Base-by-base conservation (phyloP, 2,888 invertebrate genomes). In the Tubulanus polymorphus region DNA sequence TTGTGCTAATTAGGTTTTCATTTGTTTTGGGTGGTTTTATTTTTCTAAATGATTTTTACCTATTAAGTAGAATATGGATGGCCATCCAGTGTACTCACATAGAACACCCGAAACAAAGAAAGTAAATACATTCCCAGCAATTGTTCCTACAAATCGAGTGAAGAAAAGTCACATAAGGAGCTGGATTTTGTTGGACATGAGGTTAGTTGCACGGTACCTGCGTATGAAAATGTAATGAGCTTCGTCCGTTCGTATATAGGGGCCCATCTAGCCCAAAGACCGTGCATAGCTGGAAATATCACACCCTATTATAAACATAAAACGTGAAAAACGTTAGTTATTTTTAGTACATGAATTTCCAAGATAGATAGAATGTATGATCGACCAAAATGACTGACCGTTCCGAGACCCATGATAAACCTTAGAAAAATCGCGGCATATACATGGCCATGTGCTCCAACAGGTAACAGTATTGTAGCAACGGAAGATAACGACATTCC, bases 61-160 rank as follows among this genome's bases (percentile, higher is more conserved):
- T 69, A 91, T 90, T 53, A 91, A 79, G 73, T 93, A 93, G 81
- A 93, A 93, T 47, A 91, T 89, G 8, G 90, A 83, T 0, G 91
- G 91, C 93, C 93, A 93, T 1, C 92, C 92, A 15, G 88, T 77
- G 54, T 72, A 69, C 25, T 70, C 88, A 71, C 91, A 92, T 0
- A 93, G 80, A 85, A 88, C 88, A 0, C 91, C 91, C 1, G 90
- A 88, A 64, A 91, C 76, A 0, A 92, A 91, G 68, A 93, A 81
- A 0, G 91, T 90, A 56, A 91, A 83, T 1, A 93, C 90, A 55
- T 93, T 93, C 37, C 94, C 94, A 74, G 94, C 88, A 79, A 92
- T 92, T 8, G 91, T 85, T 60, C 93, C 92, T 90, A 66, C 8
- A 62, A 57, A 45, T 5, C 25, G 5, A 6, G 5, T 48, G 37